Percentiles rank a stretch among this genome's conserved stretches.
Conservation (phyloP, 2,888 invertebrate genomes). For the Cerastis rubricosa region DNA sequence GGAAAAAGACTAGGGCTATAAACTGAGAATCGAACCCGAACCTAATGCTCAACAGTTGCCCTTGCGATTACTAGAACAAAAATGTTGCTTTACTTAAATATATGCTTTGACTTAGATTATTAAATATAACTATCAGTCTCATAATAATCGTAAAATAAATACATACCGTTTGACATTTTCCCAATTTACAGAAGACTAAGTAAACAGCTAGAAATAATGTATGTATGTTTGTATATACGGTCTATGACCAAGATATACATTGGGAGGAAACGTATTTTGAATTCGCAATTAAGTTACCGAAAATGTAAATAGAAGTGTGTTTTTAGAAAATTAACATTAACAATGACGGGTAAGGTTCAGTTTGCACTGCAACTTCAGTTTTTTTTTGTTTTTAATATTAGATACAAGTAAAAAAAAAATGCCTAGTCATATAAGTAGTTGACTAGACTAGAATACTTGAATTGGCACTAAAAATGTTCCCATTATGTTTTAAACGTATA, state of each 20-base stretch:
- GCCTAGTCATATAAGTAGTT: no score
- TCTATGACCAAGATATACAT: background rate
- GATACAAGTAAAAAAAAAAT: background rate
- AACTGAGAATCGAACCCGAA: background rate
- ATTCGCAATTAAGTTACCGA: background rate
- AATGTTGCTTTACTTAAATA: background rate
- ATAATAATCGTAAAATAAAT: constrained; percentile 14
- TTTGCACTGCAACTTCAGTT: background rate
- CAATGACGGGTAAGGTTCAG: background rate
- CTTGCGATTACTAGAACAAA: background rate
- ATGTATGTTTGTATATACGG: constrained; percentile 12
- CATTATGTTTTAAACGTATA: no score
- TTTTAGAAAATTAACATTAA: background rate
- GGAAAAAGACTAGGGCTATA: no score
- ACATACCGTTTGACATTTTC: background rate
- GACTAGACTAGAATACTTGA: no score
- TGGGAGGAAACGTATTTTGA: background rate
- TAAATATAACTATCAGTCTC: no score
- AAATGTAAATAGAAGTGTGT: background rate
- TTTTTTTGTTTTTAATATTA: background rate
- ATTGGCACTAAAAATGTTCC: no score
- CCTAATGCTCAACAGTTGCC: background rate
- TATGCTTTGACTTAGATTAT: background rate
- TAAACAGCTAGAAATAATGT: constrained; percentile 18
- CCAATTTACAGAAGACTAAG: constrained; percentile 22